Evolutionary conservation across 2,113 vertebrate genomes (phyloP).

Genomic region (Eidolon helvum): DNA sequence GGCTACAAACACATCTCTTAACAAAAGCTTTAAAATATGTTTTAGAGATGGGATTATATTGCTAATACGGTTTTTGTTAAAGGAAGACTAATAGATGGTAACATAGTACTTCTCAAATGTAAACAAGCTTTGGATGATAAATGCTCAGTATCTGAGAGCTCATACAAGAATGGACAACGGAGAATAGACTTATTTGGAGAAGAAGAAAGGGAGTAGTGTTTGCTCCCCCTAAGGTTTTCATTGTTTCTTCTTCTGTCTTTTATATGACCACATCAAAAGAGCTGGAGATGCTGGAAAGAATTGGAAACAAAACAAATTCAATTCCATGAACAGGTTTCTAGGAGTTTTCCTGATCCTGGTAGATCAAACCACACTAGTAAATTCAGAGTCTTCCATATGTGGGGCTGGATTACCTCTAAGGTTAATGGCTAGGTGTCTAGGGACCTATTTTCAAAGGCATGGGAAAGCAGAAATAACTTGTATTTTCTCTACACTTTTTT

Average conservation of each 20-base stretch:
- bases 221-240: constrained; percentile 3
- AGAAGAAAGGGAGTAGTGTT: constrained; percentile 34
- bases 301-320: constrained; percentile 54
- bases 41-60: not conserved
- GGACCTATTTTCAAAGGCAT: not conserved
- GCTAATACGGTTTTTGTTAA: constrained; percentile 25
- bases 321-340: constrained; percentile 27
- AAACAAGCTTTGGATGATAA: constrained; percentile 18
- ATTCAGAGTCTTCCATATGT: not conserved
- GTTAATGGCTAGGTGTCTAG: not conserved
- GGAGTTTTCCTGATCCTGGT: not conserved
- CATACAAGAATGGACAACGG: not conserved
- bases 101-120: not conserved
- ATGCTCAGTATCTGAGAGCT: not conserved
- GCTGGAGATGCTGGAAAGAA: constrained; percentile 18
- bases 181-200: not conserved
- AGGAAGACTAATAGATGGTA: not conserved
- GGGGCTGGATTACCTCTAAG: not conserved
- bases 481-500: not conserved
- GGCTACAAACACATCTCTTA: not conserved
- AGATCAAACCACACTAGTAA: not conserved
- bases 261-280: constrained; percentile 60
- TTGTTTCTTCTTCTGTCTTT: constrained; percentile 41
- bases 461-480: not conserved
- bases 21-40: constrained; percentile 22